Base-by-base conservation (phyloP, 1,140 invertebrate genomes). In the Neodiprion virginianus region DNA sequence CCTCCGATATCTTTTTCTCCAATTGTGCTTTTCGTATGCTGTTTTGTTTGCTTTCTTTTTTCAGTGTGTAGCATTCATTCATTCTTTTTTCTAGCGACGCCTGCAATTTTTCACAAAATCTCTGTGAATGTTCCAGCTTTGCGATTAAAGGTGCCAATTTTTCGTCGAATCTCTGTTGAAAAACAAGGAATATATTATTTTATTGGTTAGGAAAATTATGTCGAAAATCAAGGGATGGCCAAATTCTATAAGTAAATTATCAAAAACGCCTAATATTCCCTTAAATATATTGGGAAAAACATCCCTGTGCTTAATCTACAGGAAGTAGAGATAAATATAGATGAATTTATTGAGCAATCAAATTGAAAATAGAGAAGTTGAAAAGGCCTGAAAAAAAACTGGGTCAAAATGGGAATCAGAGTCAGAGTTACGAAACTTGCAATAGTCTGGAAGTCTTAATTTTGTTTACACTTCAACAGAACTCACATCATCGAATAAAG, bases 1-100 rank as follows among this genome's bases (percentile, higher is more conserved):
- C 75, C 48, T 90, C 86, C 0, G 78, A 77, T 4, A 90, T 83
- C 74, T 90, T 89, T 67, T 91, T 90, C 49, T 89, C 87, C 21
- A 89, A 78, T 67, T 89, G 86, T 7, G 75, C 69, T 76, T 83
- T 86, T 61, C 84, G 79, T 2, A 81, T 17, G 40, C 76, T 81
- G 69, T 85, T 83, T 21, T 84, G 83, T 67, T 86, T 86, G 17
- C 72, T 83, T 69, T 83, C 82, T 68, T 83, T 87, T 69, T 82
- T 88, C 48, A 85, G 75, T 0, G 67, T 70, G 23, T 84, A 74
- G 10, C 80, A 81, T 40, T 89, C 86, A 12, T 83, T 72, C 28
- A 83, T 76, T 49, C 77, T 84, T 10, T 79, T 87, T 0, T 88
- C 83, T 28, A 88, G 74, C 8, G 80, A 77, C 10, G 21, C 61